Conservation (phyloP, 2,113 vertebrate genomes). For the Anser cygnoides region DNA sequence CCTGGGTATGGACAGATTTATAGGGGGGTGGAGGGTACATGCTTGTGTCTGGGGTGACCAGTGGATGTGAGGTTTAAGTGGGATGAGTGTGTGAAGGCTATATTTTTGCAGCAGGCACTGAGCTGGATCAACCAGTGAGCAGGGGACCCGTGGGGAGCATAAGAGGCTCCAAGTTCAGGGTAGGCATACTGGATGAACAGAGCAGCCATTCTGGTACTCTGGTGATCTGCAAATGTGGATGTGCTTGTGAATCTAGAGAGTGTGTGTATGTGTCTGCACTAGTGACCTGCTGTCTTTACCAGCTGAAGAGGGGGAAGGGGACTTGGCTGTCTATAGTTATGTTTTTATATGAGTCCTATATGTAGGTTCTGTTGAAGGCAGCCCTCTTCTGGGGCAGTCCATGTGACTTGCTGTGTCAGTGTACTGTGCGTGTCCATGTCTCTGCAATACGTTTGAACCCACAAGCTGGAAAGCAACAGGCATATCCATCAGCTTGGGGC, state of each 20-base stretch:
- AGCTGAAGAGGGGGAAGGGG: not conserved
- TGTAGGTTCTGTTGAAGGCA: not conserved
- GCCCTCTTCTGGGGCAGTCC: not conserved
- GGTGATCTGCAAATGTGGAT: not conserved
- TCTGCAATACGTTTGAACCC: too few species aligned
- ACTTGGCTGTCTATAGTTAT: too few species aligned
- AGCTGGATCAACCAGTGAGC: not conserved
- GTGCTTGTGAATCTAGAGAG: not conserved
- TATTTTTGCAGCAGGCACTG: not conserved
- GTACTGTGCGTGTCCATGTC: not conserved
- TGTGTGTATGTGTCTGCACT: not conserved
- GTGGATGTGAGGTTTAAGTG: not conserved
- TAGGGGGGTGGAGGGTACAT: not conserved
- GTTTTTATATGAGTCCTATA: not conserved
- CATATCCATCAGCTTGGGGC: not conserved
- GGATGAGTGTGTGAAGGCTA: not conserved
- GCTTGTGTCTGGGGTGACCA: not conserved
- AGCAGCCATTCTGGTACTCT: not conserved
- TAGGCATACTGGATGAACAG: not conserved
- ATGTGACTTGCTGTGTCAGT: not conserved
- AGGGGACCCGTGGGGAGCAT: not conserved
- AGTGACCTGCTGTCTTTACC: not conserved
- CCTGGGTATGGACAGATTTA: not conserved
- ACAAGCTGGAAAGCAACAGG: not conserved
- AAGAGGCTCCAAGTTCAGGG: not conserved